Evolutionary conservation across 1,140 invertebrate species (phyloP).

Genomic region (Drosophila kohkoa): DNA sequence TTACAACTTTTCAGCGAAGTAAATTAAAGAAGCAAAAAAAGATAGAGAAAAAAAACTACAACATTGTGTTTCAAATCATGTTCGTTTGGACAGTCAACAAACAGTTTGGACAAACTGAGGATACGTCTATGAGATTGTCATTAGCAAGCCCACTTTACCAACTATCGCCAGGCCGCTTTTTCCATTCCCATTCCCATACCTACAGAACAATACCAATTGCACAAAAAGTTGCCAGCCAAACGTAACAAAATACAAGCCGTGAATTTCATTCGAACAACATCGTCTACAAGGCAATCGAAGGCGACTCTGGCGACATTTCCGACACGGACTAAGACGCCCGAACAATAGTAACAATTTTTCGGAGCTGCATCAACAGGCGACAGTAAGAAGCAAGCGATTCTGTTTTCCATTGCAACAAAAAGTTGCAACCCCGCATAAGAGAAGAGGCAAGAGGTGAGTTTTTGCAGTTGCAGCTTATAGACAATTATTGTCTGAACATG

Average conservation of each 20-base stretch:
- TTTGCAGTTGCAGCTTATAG: conserved; percentile 49
- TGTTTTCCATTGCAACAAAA: conserved; percentile 38
- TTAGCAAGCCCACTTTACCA: conserved; percentile 68
- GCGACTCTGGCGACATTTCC: conserved; percentile 76
- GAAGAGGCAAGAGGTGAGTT: background rate
- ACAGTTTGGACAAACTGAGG: conserved; percentile 81
- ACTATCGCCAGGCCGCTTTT: conserved; percentile 50
- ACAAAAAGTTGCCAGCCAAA: conserved; percentile 76
- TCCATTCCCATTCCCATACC: conserved; percentile 32
- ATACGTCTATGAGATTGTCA: conserved; percentile 80
- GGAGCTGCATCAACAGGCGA: conserved; percentile 24
- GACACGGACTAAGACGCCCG: conserved; percentile 60
- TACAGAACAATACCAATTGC: conserved; percentile 65
- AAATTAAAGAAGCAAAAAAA: conserved; percentile 46
- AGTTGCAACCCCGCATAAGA: background rate
- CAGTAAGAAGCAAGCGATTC: conserved; percentile 18
- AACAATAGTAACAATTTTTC: conserved; percentile 70
- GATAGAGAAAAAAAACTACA: conserved; percentile 7
- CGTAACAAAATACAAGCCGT: conserved; percentile 83
- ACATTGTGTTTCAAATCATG: conserved; percentile 83
- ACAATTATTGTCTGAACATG: conserved; percentile 73
- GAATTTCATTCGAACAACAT: conserved; percentile 80
- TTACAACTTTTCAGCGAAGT: conserved; percentile 55
- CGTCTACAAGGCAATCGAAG: conserved; percentile 82
- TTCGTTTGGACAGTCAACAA: conserved; percentile 78